phyloP scores from a whole-genome alignment of 1,140 invertebrate species.

The Zaprionus camerounensis region DNA sequence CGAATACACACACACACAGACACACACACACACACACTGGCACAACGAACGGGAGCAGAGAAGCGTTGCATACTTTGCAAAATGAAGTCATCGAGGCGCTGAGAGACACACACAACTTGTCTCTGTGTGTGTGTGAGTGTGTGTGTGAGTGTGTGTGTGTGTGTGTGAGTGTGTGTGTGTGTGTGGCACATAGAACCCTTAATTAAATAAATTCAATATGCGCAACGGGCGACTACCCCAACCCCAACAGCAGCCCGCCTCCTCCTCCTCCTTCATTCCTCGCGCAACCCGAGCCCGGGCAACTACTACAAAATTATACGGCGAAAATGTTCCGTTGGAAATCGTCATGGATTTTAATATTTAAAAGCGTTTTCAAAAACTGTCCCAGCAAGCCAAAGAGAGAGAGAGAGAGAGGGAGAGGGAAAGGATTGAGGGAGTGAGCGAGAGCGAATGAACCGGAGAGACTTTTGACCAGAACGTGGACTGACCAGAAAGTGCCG shows the following conservation, averaged over 20 bases:
- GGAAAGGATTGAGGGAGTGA: neutral
- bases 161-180: conserved; percentile 56
- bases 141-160: conserved; percentile 53
- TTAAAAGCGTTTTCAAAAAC: conserved; percentile 83
- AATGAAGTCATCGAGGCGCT: conserved; percentile 75
- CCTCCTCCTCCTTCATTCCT: neutral
- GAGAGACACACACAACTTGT: conserved; percentile 36
- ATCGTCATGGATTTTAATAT: conserved; percentile 83
- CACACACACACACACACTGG: neutral
- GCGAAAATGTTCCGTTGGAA: conserved; percentile 75
- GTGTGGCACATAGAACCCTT: conserved; percentile 73
- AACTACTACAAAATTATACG: conserved; percentile 73
- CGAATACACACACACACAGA: conserved; percentile 1
- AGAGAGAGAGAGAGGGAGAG: neutral
- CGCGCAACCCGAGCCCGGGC: conserved; percentile 15
- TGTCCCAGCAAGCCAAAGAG: conserved; percentile 48
- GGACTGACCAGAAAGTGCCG: conserved; percentile 68
- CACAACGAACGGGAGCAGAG: conserved; percentile 13
- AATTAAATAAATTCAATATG: conserved; percentile 83
- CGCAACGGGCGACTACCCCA: conserved; percentile 69
- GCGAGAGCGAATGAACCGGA: conserved; percentile 16
- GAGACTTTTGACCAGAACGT: conserved; percentile 54
- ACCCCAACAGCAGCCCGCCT: neutral
- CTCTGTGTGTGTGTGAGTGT: conserved; percentile 29
- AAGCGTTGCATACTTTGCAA: conserved; percentile 70